Percentiles rank a stretch among this genome's conserved stretches.
Evolutionary conservation across 2,888 invertebrate genomes (phyloP).

Genomic region (Lithodes maja): DNA sequence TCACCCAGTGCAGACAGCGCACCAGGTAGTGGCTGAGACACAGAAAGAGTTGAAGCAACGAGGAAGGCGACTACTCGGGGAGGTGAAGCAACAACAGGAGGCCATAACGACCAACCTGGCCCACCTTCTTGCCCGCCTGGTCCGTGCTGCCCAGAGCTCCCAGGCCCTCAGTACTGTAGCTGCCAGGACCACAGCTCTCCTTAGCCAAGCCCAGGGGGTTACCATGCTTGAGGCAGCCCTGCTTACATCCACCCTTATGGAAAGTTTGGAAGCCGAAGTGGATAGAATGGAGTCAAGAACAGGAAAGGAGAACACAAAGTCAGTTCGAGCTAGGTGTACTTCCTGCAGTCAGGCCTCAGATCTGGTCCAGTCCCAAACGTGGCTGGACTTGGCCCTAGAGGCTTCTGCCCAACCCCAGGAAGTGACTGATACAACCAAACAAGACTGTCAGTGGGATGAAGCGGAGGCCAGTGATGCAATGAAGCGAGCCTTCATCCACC

Average conservation of each 20-base stretch:
- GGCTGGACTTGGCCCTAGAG: not conserved
- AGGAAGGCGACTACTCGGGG: not conserved
- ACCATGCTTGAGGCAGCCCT: not conserved
- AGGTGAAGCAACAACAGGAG: not conserved
- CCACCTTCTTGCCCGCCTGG: not conserved
- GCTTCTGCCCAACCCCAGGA: not conserved
- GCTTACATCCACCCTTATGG: conserved; percentile 12
- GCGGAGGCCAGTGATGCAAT: not conserved
- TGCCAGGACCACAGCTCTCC: not conserved
- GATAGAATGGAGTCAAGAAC: not conserved
- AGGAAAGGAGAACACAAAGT: not conserved
- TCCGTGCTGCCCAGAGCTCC: not conserved
- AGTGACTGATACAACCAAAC: not conserved
- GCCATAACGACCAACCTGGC: not conserved
- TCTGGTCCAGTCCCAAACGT: not conserved
- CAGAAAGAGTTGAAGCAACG: not conserved
- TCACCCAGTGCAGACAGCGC: conserved; percentile 16
- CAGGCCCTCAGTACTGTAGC: not conserved
- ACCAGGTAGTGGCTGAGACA: conserved; percentile 8
- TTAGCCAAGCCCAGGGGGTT: not conserved
- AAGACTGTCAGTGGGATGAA: not conserved
- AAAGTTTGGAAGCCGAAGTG: conserved; percentile 22
- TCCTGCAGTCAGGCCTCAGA: conserved; percentile 6
- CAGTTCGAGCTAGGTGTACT: not conserved
- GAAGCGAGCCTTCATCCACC: not conserved